Conservation (phyloP, 1,140 invertebrate species). For the Brachionus rotundiformis region DNA sequence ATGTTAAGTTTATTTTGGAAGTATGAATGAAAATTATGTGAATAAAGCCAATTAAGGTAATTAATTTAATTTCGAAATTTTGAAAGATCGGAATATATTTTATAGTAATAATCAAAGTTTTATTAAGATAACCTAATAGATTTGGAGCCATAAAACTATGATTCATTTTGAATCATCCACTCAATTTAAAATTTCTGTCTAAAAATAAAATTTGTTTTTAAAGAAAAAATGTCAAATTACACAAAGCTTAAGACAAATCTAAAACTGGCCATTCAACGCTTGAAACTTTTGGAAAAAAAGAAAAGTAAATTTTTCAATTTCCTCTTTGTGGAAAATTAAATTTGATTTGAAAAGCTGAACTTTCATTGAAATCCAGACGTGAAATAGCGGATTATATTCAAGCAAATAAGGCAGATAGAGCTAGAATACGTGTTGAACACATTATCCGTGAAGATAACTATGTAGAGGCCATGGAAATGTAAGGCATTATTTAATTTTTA, state of each 20-base stretch:
- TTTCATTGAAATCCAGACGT: constrained; percentile 88
- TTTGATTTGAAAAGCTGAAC: constrained; percentile 69
- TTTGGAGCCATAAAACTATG: not conserved
- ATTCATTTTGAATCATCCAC: not conserved
- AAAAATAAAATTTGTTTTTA: not conserved
- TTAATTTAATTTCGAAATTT: not conserved
- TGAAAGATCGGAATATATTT: constrained; percentile 25
- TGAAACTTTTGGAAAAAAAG: constrained; percentile 95
- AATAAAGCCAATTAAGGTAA: not conserved
- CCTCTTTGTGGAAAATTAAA: not conserved
- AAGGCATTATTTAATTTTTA: not conserved
- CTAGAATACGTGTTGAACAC: constrained; percentile 93
- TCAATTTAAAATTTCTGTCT: not conserved
- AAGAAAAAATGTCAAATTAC: constrained; percentile 72
- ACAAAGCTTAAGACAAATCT: constrained; percentile 95
- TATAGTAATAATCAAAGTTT: not conserved
- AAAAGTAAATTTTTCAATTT: constrained; percentile 68
- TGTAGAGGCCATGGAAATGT: constrained; percentile 96
- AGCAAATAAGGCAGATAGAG: constrained; percentile 79
- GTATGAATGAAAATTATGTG: constrained; percentile 20
- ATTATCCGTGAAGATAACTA: constrained; percentile 98
- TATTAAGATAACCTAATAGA: not conserved
- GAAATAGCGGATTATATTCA: constrained; percentile 95
- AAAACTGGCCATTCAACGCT: constrained; percentile 81
- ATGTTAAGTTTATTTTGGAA: too few species aligned